Evolutionary conservation across 2,113 vertebrate species (phyloP), one percentile per base, ranked within the genome.

Genomic region (Triplophysa siluroides): DNA sequence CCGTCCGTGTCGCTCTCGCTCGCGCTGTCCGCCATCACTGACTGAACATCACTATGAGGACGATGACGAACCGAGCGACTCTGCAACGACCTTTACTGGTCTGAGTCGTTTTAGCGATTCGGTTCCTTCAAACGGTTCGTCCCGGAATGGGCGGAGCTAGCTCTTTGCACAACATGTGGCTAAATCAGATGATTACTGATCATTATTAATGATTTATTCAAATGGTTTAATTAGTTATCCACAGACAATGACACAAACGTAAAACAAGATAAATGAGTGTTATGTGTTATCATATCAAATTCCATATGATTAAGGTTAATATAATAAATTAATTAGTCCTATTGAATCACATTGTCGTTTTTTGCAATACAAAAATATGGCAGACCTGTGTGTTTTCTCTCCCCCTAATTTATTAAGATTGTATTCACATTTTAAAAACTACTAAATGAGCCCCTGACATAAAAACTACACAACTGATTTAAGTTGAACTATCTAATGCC

Each of bases 1-100:
- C 91, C 93, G 84, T 94, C 93, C 38, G 93, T 94, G 85, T 94
- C 93, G 85, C 94, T 95, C 90, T 95, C 94, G 83, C 93, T 94
- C 76, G 93, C 93, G 83, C 93, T 94, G 92, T 95, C 94, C 89
- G 93, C 94, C 94, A 95, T 86, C 78, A 71, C 71, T 54, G 29
- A 75, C 43, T 75, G 50, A 75, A 66, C 21, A 62, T 71, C 18
- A 54, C 5, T 60, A 21, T 19, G 70, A 56, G 1, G 52, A 56
- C 2, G 21, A 63, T n/a, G 58, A 19, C 13, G 58, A 75, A 62
- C 62, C 12, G 41, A 47, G 56, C 2, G n/a, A 41, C 12, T 43
- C 60, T 50, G 26, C 73, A 76, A 38, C 73, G 73, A 76, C 60
- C 73, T 23, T 60, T 63, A 63, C 41, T 29, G 73, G 29, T 9